Percentiles rank a stretch among this genome's conserved stretches.
phyloP scores from a whole-genome alignment of 2,888 invertebrate genomes.

The Carabus problematicus region DNA sequence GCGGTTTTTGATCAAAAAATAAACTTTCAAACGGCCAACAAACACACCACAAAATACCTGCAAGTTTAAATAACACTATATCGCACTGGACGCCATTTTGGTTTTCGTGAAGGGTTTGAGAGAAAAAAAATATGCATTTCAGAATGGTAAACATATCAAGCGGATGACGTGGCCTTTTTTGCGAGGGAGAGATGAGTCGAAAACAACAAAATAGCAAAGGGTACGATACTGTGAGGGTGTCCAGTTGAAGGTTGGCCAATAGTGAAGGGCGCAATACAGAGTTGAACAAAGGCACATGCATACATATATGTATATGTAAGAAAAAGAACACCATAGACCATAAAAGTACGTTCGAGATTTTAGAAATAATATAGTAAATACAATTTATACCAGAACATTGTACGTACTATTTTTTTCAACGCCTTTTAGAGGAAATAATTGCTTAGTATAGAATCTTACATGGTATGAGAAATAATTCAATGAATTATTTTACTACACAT shows the following conservation, averaged over 20 bases:
- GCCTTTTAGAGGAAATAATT: too few relatives aligned
- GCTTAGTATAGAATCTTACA: too few relatives aligned
- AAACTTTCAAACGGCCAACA: slow-evolving; percentile 12
- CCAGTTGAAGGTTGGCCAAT: slow-evolving; percentile 53
- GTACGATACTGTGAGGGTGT: slow-evolving; percentile 49
- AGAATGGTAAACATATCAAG: slow-evolving; percentile 32
- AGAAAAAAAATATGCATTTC: slow-evolving; percentile 23
- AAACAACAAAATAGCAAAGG: slow-evolving; percentile 42
- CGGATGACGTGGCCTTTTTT: slow-evolving; percentile 41
- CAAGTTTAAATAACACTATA: slow-evolving; percentile 2
- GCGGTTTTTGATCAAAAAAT: slow-evolving; percentile 46
- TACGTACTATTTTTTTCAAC: too few relatives aligned
- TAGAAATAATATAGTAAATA: slow-evolving; percentile 2
- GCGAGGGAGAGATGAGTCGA: slow-evolving; percentile 6
- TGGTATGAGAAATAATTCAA: too few relatives aligned
- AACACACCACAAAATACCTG: not conserved
- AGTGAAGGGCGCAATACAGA: slow-evolving; percentile 36
- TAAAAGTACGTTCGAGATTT: slow-evolving; percentile 6
- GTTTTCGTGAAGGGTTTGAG: not conserved
- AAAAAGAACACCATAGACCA: not conserved
- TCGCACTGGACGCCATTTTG: slow-evolving; percentile 1
- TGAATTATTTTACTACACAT: too few relatives aligned
- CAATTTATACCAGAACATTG: not conserved
- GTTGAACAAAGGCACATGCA: not conserved
- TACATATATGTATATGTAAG: not conserved